Percentiles rank a stretch among this genome's conserved stretches.
Evolutionary conservation across 2,888 invertebrate genomes (phyloP).

Genomic region (Lacanobia wlatinum): DNA sequence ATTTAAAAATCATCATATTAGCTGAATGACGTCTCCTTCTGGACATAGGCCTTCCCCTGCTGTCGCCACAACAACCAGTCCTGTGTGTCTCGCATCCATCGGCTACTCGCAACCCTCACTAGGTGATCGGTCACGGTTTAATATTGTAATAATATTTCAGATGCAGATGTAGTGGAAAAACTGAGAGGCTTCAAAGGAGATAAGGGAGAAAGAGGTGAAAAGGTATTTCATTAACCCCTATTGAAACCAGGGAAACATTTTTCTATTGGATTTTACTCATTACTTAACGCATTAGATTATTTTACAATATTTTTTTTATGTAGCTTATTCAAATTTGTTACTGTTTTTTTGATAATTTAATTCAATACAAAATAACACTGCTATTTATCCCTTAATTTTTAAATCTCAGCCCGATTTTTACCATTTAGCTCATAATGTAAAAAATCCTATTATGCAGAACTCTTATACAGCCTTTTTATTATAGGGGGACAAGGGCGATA

Average conservation of each 20-base stretch:
- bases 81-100: no score
- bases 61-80: no score
- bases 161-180: slow-evolving; percentile 74
- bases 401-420: not conserved
- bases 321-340: no score
- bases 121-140: no score
- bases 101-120: no score
- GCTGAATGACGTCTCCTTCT: no score
- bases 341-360: no score
- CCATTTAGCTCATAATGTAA: no score
- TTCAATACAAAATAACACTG: no score
- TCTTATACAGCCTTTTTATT: slow-evolving; percentile 34
- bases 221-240: slow-evolving; percentile 70
- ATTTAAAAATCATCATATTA: not conserved
- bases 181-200: slow-evolving; percentile 80
- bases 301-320: not conserved
- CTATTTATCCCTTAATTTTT: no score
- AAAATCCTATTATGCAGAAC: not conserved
- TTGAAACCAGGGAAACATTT: slow-evolving; percentile 30
- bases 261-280: not conserved
- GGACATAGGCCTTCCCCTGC: no score
- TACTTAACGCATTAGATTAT: not conserved
- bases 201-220: slow-evolving; percentile 73
- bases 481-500: slow-evolving; percentile 93
- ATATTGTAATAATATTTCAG: slow-evolving; percentile 68